Conservation (phyloP, 1,140 invertebrate species). For the Nilaparvata lugens region DNA sequence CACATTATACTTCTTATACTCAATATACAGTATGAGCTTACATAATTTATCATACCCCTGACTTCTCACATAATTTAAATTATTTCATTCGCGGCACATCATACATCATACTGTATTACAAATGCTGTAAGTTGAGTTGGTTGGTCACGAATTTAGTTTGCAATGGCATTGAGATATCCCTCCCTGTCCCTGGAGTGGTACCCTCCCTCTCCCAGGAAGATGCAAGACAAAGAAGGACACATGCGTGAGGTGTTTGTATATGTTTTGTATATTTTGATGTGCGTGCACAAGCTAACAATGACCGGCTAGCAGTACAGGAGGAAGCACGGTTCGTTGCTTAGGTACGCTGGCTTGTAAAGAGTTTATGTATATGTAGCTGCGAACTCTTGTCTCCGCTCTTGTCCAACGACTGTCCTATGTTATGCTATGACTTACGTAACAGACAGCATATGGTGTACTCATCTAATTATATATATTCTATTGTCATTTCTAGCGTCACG, state of each 20-base stretch:
- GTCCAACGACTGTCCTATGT: not conserved
- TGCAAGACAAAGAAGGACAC: constrained; percentile 4
- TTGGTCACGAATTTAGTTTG: too few species aligned
- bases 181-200: too few species aligned
- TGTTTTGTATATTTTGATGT: not conserved
- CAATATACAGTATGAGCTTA: too few species aligned
- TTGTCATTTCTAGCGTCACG: constrained; percentile 2
- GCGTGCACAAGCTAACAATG: constrained; percentile 1
- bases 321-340: not conserved
- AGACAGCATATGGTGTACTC: not conserved
- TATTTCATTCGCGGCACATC: too few species aligned
- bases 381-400: not conserved
- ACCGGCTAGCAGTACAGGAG: not conserved
- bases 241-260: not conserved
- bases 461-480: constrained; percentile 4
- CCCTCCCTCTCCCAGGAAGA: not conserved
- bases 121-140: too few species aligned
- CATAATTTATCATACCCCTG: too few species aligned
- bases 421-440: constrained; percentile 1
- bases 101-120: too few species aligned
- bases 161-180: too few species aligned
- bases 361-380: not conserved
- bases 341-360: not conserved
- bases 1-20: too few species aligned
- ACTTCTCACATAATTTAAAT: too few species aligned